Evolutionary conservation across 2,797 vertebrate species (phyloP).

Genomic region (Phataginus tricuspis): DNA sequence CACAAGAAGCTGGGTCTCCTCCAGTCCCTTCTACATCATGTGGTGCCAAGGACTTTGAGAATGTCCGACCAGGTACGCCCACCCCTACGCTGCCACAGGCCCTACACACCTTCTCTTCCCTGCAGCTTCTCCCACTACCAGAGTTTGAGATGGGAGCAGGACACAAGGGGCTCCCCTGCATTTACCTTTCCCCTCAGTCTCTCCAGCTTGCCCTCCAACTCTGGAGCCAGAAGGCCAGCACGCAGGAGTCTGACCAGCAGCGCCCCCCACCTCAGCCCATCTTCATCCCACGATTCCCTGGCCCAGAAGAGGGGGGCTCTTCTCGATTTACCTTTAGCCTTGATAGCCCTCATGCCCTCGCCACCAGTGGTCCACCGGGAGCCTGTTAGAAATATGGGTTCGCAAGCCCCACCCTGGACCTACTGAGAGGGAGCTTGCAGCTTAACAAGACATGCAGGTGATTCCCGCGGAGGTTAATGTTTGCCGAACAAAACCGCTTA

Average conservation of each 20-base stretch:
- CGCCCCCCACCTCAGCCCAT: not conserved
- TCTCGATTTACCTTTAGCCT: too few relatives aligned
- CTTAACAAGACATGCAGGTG: not conserved
- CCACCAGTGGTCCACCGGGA: not conserved
- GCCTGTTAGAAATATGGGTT: not conserved
- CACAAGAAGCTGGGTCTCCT: not conserved
- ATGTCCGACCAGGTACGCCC: not conserved
- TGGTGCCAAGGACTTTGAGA: not conserved
- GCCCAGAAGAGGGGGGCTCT: not conserved
- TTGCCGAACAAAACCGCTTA: rapidly evolving
- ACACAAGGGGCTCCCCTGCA: not conserved
- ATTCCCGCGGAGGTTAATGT: rapidly evolving
- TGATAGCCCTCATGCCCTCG: too few relatives aligned
- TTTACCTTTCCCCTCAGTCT: not conserved
- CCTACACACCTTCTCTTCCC: too few relatives aligned
- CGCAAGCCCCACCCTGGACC: not conserved
- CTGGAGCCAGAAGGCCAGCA: not conserved
- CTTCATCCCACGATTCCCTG: not conserved
- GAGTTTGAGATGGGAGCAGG: not conserved
- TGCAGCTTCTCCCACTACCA: not conserved
- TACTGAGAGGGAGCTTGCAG: not conserved
- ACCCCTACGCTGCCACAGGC: not conserved
- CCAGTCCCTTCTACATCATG: rapidly evolving
- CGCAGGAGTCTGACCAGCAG: not conserved
- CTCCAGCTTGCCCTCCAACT: not conserved